Conservation (phyloP, 2,797 vertebrate species). For the Pipistrellus pipistrellus region DNA sequence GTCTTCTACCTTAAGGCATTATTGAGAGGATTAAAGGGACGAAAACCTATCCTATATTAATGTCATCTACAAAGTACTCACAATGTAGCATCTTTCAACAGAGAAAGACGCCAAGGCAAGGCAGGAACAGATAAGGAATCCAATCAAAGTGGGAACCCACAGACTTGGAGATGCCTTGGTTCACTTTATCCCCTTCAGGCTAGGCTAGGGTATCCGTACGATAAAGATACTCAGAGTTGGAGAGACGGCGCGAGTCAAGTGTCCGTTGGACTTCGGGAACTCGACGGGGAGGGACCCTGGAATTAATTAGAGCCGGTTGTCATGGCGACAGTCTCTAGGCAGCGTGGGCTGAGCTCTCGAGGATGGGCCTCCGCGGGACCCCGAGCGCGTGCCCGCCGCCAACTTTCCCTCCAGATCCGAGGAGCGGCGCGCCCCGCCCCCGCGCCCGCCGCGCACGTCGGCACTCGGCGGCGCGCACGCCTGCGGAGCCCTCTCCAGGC, state of each 20-base stretch:
- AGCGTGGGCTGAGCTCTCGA: constrained; percentile 76
- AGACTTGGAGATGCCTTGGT: background rate
- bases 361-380: constrained; percentile 77
- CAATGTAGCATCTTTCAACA: background rate
- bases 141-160: constrained; percentile 2
- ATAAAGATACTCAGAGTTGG: constrained; percentile 60
- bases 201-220: background rate
- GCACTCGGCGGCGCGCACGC: constrained; percentile 83
- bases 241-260: background rate
- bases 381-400: constrained; percentile 78
- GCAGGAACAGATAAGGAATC: constrained; percentile 34
- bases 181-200: background rate
- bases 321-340: constrained; percentile 81
- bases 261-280: constrained; percentile 65
- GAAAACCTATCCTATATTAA: constrained; percentile 32
- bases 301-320: constrained; percentile 78
- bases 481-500: constrained; percentile 83
- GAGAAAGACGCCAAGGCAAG: constrained; percentile 17
- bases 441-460: constrained; percentile 82
- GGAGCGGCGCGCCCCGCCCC: constrained; percentile 63
- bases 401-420: constrained; percentile 82
- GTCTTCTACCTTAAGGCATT: background rate
- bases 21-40: constrained; percentile 36
- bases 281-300: constrained; percentile 77
- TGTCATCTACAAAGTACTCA: constrained; percentile 33